Base-by-base conservation (phyloP, 2,888 invertebrate genomes). In the Pammene fasciana region DNA sequence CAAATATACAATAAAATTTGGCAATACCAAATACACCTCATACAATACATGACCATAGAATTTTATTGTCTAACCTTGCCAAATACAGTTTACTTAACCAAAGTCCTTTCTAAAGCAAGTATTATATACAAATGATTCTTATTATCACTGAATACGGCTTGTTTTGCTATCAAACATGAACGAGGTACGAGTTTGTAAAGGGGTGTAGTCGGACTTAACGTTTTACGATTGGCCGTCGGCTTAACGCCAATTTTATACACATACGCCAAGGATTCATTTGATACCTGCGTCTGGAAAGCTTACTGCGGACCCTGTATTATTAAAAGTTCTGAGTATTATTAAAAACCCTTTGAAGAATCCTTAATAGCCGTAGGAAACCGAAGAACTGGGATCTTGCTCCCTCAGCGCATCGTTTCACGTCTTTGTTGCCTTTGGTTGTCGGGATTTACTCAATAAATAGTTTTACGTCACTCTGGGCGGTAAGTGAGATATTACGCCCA, bases 181-280 rank as follows among this genome's bases (percentile, higher is more conserved):
- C 41, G 2, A 8, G 41, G 41, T 57, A 57, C 18, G 18, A 43
- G 16, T 41, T 57, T 13, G 41, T 18, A 11, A 18, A 57, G 36
- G 41, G 16, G 13, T 13, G 16, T 34, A 54, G 34, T 18, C 16
- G 18, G 41, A 61, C 26, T 16, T 61, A n/a, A 18, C 54, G 38
- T 36, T 67, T 60, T 41, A 65, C 36, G 48, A 36, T 38, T 48
- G 36, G n/a, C 26, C 26, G 26, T 26, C 26, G 26, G 26, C 26
- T 26, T 41, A 38, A 16, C 36, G 50, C 26, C 26, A 38, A 60
- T 60, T 67, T 60, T 61, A 67, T 54, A 61, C 54, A 55, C 50
- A 41, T 34, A 16, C 45, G 16, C 26, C 41, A 13, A 10, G 57
- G 43, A 57, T 8, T 41, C 41, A 38, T 57, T 43, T 8, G 0